Conservation (phyloP, 2,888 invertebrate genomes). For the Tholera decimalis region DNA sequence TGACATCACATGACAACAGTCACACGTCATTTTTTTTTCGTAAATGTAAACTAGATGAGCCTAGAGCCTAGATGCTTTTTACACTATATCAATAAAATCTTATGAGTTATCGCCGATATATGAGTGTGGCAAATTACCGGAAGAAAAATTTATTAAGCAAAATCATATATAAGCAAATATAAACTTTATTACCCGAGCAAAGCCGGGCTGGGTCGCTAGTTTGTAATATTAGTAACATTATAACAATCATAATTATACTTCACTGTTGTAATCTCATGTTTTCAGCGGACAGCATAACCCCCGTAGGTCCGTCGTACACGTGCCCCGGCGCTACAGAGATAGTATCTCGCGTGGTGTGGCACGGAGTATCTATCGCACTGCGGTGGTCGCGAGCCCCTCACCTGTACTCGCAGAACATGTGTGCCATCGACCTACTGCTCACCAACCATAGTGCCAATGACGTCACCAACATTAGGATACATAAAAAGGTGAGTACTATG, state of each 20-base stretch:
- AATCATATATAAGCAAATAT: too few relatives aligned
- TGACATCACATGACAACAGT: too few relatives aligned
- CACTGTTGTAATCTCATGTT: neutral
- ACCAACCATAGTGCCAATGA: slow-evolving; percentile 93
- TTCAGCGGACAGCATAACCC: slow-evolving; percentile 84
- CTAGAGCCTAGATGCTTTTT: too few relatives aligned
- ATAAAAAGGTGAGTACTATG: slow-evolving; percentile 92
- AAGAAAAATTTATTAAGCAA: too few relatives aligned
- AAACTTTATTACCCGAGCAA: too few relatives aligned
- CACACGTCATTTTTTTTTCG: too few relatives aligned
- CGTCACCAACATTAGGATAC: slow-evolving; percentile 93
- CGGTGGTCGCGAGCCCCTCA: slow-evolving; percentile 96
- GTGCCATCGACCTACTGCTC: slow-evolving; percentile 95
- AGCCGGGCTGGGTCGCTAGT: too few relatives aligned
- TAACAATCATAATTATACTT: neutral
- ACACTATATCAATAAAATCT: too few relatives aligned
- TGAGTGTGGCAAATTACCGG: too few relatives aligned
- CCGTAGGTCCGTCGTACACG: slow-evolving; percentile 75
- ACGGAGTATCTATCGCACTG: slow-evolving; percentile 91
- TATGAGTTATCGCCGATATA: too few relatives aligned
- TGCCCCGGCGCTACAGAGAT: slow-evolving; percentile 87
- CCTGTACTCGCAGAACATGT: slow-evolving; percentile 95
- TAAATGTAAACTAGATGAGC: too few relatives aligned
- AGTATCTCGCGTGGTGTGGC: slow-evolving; percentile 94
- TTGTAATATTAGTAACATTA: too few relatives aligned